Evolutionary conservation across 2,113 vertebrate genomes (phyloP).

Genomic region (Nycticorax nycticorax): DNA sequence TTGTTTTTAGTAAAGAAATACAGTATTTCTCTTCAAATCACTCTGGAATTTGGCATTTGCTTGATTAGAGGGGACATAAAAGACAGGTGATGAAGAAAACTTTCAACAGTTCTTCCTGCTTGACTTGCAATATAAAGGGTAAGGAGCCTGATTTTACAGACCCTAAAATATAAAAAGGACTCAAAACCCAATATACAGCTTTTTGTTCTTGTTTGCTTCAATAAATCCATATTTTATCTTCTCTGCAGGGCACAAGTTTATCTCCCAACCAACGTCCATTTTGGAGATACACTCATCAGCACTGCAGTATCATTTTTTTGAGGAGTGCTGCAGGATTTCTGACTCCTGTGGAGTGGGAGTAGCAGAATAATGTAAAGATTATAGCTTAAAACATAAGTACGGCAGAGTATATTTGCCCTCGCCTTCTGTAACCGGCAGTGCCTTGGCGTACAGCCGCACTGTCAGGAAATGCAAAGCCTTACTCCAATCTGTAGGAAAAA

Average conservation of each 20-base stretch:
- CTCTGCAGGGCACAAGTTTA: slow-evolving; percentile 47
- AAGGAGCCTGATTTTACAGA: slow-evolving; percentile 26
- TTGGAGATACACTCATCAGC: slow-evolving; percentile 31
- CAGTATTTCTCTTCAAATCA: neutral
- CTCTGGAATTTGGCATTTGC: neutral
- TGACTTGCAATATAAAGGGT: slow-evolving; percentile 3
- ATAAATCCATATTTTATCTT: slow-evolving; percentile 62
- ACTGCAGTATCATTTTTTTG: slow-evolving; percentile 8
- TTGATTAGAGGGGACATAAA: neutral
- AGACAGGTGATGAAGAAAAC: neutral
- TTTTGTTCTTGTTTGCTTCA: slow-evolving; percentile 50
- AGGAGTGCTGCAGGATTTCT: slow-evolving; percentile 12
- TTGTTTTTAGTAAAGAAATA: neutral
- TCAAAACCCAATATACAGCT: slow-evolving; percentile 40
- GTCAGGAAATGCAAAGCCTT: neutral
- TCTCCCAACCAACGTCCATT: slow-evolving; percentile 35
- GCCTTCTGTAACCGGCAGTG: neutral
- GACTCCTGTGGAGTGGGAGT: slow-evolving; percentile 19
- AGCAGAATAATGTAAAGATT: slow-evolving; percentile 17
- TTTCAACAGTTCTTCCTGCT: neutral
- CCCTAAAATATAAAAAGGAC: slow-evolving; percentile 22
- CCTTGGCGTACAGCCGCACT: neutral
- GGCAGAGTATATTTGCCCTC: neutral
- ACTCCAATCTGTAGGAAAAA: neutral
- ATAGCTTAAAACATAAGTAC: neutral